These are phyloP conservation scores for Sarotherodon lohbergeri DNA, from an alignment of 2,113 vertebrate species.

Conservation along the genomic window DNA sequence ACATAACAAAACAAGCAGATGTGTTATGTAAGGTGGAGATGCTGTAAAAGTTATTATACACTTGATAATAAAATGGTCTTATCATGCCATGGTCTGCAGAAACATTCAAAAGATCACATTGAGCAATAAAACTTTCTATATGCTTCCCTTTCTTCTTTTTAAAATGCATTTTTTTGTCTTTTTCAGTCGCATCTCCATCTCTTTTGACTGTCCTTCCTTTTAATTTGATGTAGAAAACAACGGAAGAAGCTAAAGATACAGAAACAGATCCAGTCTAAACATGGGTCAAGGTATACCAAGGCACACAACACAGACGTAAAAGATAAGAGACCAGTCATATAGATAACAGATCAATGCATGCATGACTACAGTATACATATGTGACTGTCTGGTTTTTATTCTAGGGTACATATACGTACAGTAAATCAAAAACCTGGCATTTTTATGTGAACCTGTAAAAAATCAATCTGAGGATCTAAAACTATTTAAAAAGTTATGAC, in stretches of 20 bases:
- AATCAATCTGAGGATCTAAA: not conserved
- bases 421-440: not conserved
- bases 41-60: not conserved
- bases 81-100: accelerated
- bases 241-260: not conserved
- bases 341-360: not conserved
- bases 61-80: not conserved
- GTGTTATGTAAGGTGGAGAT: not conserved
- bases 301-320: not conserved
- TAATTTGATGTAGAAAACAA: not conserved
- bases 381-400: not conserved
- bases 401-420: not conserved
- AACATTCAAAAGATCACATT: not conserved
- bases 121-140: not conserved
- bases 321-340: not conserved
- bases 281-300: not conserved
- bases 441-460: not conserved
- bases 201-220: not conserved
- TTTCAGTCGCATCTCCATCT: not conserved
- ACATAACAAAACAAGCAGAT: not conserved
- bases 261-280: not conserved
- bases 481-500: not conserved
- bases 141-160: not conserved
- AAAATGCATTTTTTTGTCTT: not conserved
- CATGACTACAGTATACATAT: not conserved